Conservation (phyloP, 2,888 invertebrate species). For the Melieria crassipennis region DNA sequence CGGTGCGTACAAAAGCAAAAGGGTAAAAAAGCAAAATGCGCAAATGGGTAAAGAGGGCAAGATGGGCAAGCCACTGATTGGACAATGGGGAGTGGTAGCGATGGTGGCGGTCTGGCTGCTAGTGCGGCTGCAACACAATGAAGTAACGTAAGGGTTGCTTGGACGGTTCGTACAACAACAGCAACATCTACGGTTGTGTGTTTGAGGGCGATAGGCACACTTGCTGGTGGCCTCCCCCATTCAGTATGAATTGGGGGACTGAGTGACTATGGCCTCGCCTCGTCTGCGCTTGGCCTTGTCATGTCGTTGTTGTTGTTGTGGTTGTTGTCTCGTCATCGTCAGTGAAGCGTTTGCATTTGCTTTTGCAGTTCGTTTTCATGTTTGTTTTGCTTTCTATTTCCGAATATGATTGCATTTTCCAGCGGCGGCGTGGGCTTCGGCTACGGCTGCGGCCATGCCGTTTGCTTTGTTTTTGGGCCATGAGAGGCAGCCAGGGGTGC, state of each 20-base stretch:
- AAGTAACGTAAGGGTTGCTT: no score
- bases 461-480: no score
- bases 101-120: slow-evolving; percentile 2
- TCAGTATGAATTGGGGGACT: no score
- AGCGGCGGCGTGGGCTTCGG: background rate
- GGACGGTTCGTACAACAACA: no score
- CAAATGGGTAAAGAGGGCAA: background rate
- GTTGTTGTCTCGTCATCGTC: background rate
- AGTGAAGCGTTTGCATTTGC: slow-evolving; percentile 8
- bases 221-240: no score
- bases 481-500: no score
- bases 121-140: no score
- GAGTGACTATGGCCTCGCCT: slow-evolving; percentile 23
- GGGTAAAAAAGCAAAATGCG: no score
- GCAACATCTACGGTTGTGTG: no score
- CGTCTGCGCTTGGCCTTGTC: slow-evolving; percentile 41
- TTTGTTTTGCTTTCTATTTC: slow-evolving; percentile 30
- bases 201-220: no score
- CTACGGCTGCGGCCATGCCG: background rate
- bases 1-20: slow-evolving; percentile 50
- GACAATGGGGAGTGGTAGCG: slow-evolving; percentile 16
- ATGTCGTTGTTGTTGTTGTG: slow-evolving; percentile 10
- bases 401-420: slow-evolving; percentile 32
- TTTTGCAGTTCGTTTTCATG: slow-evolving; percentile 5
- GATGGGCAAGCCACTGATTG: background rate